Conservation (phyloP, 1,140 invertebrate species). For the Ips typographus region DNA sequence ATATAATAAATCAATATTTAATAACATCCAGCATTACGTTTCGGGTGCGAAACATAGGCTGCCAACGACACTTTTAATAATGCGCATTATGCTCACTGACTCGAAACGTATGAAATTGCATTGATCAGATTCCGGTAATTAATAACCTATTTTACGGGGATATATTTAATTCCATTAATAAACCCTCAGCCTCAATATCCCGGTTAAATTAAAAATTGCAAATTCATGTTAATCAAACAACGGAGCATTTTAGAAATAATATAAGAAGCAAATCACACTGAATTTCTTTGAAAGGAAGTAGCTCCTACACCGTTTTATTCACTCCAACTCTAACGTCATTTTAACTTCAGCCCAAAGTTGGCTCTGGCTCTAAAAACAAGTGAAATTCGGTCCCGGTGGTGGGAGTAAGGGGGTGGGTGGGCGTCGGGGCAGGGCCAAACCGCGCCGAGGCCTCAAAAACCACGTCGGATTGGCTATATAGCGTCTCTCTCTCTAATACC, state of each 20-base stretch:
- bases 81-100: conserved; percentile 20
- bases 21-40: conserved; percentile 30
- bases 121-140: background rate
- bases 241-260: too few relatives aligned
- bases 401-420: conserved; percentile 48
- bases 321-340: too few relatives aligned
- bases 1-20: conserved; percentile 33
- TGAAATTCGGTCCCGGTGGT: conserved; percentile 42
- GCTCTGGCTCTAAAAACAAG: conserved; percentile 36
- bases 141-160: too few relatives aligned
- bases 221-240: too few relatives aligned
- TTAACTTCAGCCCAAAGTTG: too few relatives aligned
- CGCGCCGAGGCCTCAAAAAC: conserved; percentile 53
- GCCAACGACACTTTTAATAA: conserved; percentile 24
- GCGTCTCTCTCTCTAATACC: conserved; percentile 44
- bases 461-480: conserved; percentile 53
- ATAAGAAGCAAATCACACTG: too few relatives aligned
- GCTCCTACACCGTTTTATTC: too few relatives aligned
- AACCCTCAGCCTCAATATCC: too few relatives aligned
- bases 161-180: too few relatives aligned
- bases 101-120: conserved; percentile 15
- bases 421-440: conserved; percentile 52
- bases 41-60: conserved; percentile 22
- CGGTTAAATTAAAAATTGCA: too few relatives aligned
- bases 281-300: too few relatives aligned